Conservation (phyloP, 1,140 invertebrate species). For the Cryptotermes secundus region DNA sequence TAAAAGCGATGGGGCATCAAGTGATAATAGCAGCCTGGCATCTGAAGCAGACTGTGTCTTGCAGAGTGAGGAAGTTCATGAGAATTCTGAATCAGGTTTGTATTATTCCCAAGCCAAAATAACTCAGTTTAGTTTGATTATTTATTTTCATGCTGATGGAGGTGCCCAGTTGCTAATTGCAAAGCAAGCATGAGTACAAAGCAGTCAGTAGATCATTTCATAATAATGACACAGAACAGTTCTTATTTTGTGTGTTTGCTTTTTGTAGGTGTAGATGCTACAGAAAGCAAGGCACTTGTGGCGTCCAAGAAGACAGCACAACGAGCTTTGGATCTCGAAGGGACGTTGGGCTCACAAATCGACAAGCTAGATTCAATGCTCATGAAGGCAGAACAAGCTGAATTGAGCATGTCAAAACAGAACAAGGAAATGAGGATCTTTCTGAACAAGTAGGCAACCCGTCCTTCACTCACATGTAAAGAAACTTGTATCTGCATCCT, state of each 20-base stretch:
- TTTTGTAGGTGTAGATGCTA: background rate
- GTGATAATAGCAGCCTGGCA: conserved; percentile 40
- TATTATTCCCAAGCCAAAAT: conserved; percentile 43
- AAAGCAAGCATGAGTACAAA: too few species aligned
- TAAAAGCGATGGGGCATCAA: conserved; percentile 44
- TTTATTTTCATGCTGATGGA: too few species aligned
- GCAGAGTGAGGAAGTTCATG: conserved; percentile 25
- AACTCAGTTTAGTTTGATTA: too few species aligned
- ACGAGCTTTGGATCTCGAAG: conserved; percentile 54
- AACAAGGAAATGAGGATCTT: conserved; percentile 70
- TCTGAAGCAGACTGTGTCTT: conserved; percentile 29
- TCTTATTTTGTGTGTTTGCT: too few species aligned
- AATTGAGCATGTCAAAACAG: conserved; percentile 64
- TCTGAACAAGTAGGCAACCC: conserved; percentile 53
- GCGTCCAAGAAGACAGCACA: conserved; percentile 36
- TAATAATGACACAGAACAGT: too few species aligned
- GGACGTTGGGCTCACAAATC: conserved; percentile 61
- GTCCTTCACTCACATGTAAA: background rate
- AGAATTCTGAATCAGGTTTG: conserved; percentile 46
- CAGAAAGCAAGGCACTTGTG: background rate
- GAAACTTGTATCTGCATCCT: background rate
- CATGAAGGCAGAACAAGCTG: conserved; percentile 64
- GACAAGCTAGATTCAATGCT: conserved; percentile 64
- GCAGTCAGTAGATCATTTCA: too few species aligned
- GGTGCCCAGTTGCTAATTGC: too few species aligned